These are phyloP conservation scores for Drosophila longiperda DNA, from an alignment of 2,888 invertebrate species.

Conservation along the genomic window DNA sequence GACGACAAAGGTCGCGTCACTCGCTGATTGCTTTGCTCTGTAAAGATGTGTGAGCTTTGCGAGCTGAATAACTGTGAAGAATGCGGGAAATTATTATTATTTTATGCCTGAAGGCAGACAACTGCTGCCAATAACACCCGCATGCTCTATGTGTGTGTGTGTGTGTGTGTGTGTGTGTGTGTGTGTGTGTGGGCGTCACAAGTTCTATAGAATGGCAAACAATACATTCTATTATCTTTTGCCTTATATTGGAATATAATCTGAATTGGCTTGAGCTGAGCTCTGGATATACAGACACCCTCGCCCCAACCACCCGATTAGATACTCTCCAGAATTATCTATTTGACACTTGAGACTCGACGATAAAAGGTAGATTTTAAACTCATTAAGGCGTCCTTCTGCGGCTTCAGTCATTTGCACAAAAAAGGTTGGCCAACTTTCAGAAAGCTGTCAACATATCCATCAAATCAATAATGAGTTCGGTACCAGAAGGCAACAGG, in stretches of 20 bases:
- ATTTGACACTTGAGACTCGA: constrained; percentile 8
- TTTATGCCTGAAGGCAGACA: constrained; percentile 7
- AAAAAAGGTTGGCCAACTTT: neutral
- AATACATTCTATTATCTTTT: constrained; percentile 26
- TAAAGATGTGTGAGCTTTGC: constrained; percentile 50
- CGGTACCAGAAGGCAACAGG: constrained; percentile 8
- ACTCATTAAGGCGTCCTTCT: constrained; percentile 59
- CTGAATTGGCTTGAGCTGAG: constrained; percentile 40
- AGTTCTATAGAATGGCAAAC: neutral
- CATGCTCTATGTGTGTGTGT: neutral
- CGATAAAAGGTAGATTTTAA: constrained; percentile 43
- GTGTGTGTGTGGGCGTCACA: neutral
- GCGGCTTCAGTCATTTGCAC: constrained; percentile 22
- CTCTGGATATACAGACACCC: constrained; percentile 1
- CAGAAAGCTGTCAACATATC: constrained; percentile 15
- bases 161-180: neutral
- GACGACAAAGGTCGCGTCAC: constrained; percentile 63
- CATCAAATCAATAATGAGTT: constrained; percentile 38
- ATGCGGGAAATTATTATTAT: constrained; percentile 49
- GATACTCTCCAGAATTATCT: constrained; percentile 4
- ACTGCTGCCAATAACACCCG: constrained; percentile 9
- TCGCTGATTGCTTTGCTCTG: constrained; percentile 67
- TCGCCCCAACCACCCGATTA: neutral
- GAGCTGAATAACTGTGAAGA: constrained; percentile 26
- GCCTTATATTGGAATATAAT: constrained; percentile 65